These are phyloP conservation scores for Gonatopus flavifemur DNA, from an alignment of 1,140 invertebrate species.

Conservation along the genomic window DNA sequence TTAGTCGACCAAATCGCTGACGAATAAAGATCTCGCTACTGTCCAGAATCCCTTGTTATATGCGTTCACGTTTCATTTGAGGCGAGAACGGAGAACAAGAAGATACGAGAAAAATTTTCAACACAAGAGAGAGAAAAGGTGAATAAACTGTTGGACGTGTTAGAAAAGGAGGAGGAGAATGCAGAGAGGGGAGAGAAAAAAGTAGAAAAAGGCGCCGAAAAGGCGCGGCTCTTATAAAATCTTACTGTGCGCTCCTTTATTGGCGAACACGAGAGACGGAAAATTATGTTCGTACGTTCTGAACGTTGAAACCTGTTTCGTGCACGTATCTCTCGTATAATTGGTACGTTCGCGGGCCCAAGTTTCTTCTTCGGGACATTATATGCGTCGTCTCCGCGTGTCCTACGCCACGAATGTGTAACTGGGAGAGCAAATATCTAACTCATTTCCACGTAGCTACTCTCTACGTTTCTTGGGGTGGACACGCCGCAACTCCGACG, in stretches of 20 bases:
- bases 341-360: conserved; percentile 42
- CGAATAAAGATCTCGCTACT: too few relatives aligned
- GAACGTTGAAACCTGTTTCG: conserved; percentile 47
- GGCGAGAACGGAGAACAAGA: neutral
- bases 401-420: conserved; percentile 1
- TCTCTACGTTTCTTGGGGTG: too few relatives aligned
- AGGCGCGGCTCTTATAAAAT: conserved; percentile 54
- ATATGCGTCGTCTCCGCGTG: conserved; percentile 12
- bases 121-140: conserved; percentile 15
- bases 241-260: conserved; percentile 48
- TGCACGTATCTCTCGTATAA: conserved; percentile 48
- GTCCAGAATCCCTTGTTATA: too few relatives aligned
- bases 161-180: conserved; percentile 11
- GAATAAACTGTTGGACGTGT: too few relatives aligned
- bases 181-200: conserved; percentile 20
- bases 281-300: conserved; percentile 55
- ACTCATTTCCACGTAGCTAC: too few relatives aligned
- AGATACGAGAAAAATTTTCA: conserved; percentile 5
- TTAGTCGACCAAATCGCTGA: too few relatives aligned
- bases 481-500: too few relatives aligned
- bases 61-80: too few relatives aligned
- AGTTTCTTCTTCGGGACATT: conserved; percentile 13
- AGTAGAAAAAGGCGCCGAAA: conserved; percentile 46
- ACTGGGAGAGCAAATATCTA: too few relatives aligned
- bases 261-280: conserved; percentile 42